These are phyloP conservation scores for Mesorhabditis belari DNA, from an alignment of 2,888 invertebrate genomes.

Conservation along the genomic window DNA sequence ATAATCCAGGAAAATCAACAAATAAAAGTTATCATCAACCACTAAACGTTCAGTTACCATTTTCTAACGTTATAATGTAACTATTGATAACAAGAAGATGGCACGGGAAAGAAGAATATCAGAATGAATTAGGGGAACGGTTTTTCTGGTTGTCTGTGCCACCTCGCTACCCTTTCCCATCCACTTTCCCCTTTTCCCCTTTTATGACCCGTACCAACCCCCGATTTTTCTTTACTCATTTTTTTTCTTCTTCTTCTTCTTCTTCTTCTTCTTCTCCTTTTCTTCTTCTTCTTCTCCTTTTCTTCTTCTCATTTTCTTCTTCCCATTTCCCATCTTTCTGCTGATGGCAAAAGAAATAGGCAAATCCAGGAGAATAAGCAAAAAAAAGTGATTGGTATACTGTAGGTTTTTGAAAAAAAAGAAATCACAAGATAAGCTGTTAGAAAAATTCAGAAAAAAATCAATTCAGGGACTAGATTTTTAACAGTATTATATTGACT, in stretches of 20 bases:
- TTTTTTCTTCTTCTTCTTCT: background rate
- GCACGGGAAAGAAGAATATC: background rate
- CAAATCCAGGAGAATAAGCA: background rate
- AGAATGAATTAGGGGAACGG: background rate
- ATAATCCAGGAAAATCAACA: too few species aligned
- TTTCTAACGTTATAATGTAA: background rate
- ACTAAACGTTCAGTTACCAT: background rate
- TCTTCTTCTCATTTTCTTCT: background rate
- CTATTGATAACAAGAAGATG: background rate
- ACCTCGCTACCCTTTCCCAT: background rate
- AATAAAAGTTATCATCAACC: too few species aligned
- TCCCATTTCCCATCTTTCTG: background rate
- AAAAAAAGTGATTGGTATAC: background rate
- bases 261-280: background rate
- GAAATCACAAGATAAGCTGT: too few species aligned
- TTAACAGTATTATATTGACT: too few species aligned
- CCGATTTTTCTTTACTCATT: background rate
- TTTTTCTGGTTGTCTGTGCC: background rate
- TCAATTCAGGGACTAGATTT: too few species aligned
- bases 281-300: background rate
- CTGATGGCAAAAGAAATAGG: background rate
- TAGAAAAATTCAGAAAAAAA: too few species aligned
- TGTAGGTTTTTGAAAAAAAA: background rate
- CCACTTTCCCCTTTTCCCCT: background rate
- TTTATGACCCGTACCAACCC: background rate